phyloP scores from a whole-genome alignment of 2,113 vertebrate genomes.

The human (Homo sapiens) region GRCh38 chr22:33108501-33109000 shows the following conservation, averaged over 20 bases:
- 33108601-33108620: neutral
- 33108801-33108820: neutral
- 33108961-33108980: neutral
- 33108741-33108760: neutral
- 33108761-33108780: neutral
- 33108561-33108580: rapidly evolving
- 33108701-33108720: neutral
- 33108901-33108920: neutral
- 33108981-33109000: too few relatives aligned
- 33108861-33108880: neutral
- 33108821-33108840: neutral
- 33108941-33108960: neutral
- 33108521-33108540: neutral
- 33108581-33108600: neutral
- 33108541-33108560: neutral
- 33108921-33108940: neutral
- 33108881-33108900: neutral
- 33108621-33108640: neutral
- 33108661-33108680: neutral
- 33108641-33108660: neutral
- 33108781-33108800: neutral
- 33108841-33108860: neutral
- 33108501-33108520: neutral
- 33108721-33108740: neutral
- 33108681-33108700: neutral